Evolutionary conservation across 1,140 invertebrate species (phyloP).

Genomic region (Parasteatoda tepidariorum): DNA sequence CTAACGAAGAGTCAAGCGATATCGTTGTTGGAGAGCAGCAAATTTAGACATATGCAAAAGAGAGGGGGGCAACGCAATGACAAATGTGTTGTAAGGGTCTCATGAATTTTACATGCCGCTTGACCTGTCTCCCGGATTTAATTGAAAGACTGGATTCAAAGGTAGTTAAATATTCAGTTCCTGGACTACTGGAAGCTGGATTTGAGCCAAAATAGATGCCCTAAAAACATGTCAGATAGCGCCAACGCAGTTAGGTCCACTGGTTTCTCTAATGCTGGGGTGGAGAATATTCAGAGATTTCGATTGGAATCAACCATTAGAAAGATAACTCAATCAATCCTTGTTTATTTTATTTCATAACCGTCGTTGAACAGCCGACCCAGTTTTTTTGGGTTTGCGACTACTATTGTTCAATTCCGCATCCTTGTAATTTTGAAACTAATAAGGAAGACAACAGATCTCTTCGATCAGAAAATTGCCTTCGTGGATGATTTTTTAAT

Average conservation of each 20-base stretch:
- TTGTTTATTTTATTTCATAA: no score
- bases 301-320: neutral
- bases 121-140: constrained; percentile 44
- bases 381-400: no score
- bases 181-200: constrained; percentile 3
- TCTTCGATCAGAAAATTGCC: no score
- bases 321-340: no score
- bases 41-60: constrained; percentile 27
- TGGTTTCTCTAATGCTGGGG: neutral
- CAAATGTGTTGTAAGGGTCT: constrained; percentile 12
- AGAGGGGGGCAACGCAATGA: neutral
- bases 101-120: constrained; percentile 39
- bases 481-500: no score
- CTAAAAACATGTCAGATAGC: neutral
- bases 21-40: neutral
- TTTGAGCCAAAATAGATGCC: neutral
- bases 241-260: neutral
- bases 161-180: constrained; percentile 35
- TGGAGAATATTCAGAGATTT: neutral
- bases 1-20: neutral
- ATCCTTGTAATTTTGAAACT: no score
- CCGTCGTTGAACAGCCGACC: no score
- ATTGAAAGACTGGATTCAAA: constrained; percentile 31
- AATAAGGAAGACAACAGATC: no score
- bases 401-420: no score